phyloP scores from a whole-genome alignment of 2,113 vertebrate species.

The Penelope pileata region DNA sequence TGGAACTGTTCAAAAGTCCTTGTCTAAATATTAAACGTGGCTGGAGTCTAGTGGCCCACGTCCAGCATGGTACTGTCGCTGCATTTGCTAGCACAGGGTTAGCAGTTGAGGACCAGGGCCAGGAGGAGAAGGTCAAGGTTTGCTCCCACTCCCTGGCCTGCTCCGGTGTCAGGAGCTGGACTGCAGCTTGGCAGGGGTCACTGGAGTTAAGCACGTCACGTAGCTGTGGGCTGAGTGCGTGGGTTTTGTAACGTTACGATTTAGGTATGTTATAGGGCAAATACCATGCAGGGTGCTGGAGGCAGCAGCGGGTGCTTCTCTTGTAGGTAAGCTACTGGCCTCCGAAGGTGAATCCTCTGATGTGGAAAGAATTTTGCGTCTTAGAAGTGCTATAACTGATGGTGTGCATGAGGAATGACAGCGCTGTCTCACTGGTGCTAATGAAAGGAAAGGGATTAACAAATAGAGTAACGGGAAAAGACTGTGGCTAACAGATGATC shows the following conservation, averaged over 20 bases:
- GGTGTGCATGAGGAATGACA: accelerated
- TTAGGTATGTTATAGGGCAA: background rate
- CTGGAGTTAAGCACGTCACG: background rate
- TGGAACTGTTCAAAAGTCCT: slow-evolving; percentile 17
- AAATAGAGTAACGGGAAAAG: background rate
- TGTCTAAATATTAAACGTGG: slow-evolving; percentile 56
- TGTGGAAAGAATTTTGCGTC: background rate
- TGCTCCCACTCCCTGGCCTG: background rate
- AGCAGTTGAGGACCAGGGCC: background rate
- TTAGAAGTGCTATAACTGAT: background rate
- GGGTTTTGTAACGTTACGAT: background rate
- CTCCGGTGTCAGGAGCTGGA: background rate
- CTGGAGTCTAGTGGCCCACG: background rate
- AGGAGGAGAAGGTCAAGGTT: background rate
- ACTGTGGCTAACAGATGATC: background rate
- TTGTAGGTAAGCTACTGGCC: background rate
- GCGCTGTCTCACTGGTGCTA: background rate
- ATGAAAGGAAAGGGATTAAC: background rate
- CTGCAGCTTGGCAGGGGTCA: background rate
- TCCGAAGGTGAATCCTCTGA: background rate
- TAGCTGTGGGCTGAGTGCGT: background rate
- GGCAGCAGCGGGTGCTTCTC: background rate
- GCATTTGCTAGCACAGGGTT: background rate
- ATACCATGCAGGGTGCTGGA: background rate
- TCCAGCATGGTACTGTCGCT: background rate